These are phyloP conservation scores for Parnassius orleans DNA, from an alignment of 2,888 invertebrate genomes.

Conservation along the genomic window DNA sequence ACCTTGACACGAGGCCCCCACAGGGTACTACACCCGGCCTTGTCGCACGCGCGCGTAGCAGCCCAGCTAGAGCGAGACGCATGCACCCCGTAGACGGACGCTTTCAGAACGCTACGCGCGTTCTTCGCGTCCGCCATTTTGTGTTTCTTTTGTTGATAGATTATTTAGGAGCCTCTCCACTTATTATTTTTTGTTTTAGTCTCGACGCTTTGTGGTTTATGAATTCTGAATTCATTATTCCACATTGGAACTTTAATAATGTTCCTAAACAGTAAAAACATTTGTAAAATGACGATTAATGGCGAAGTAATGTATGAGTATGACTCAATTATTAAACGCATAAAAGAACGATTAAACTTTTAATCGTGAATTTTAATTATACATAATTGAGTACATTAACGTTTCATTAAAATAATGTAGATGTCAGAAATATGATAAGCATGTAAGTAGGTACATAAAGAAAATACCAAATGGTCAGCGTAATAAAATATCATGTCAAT, in stretches of 20 bases:
- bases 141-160: conserved; percentile 63
- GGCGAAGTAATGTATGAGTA: no score
- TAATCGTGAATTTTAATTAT: no score
- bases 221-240: conserved; percentile 26
- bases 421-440: no score
- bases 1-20: conserved; percentile 74
- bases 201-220: conserved; percentile 28
- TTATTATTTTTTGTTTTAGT: conserved; percentile 30
- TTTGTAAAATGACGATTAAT: not conserved
- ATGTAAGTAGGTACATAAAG: no score
- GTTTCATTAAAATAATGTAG: no score
- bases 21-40: conserved; percentile 57
- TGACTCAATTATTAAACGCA: no score
- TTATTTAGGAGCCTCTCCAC: conserved; percentile 45
- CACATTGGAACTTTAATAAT: not conserved
- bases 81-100: conserved; percentile 66
- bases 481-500: no score
- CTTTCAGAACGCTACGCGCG: conserved; percentile 78
- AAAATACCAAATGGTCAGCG: no score
- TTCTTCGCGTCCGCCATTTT: conserved; percentile 65
- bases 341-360: no score
- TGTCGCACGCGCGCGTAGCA: conserved; percentile 53
- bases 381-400: no score
- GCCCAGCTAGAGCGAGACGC: conserved; percentile 51
- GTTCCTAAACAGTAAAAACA: not conserved